Evolutionary conservation across 2,888 invertebrate genomes (phyloP), one percentile per base, ranked within the genome.

Genomic region (Nomada flava): DNA sequence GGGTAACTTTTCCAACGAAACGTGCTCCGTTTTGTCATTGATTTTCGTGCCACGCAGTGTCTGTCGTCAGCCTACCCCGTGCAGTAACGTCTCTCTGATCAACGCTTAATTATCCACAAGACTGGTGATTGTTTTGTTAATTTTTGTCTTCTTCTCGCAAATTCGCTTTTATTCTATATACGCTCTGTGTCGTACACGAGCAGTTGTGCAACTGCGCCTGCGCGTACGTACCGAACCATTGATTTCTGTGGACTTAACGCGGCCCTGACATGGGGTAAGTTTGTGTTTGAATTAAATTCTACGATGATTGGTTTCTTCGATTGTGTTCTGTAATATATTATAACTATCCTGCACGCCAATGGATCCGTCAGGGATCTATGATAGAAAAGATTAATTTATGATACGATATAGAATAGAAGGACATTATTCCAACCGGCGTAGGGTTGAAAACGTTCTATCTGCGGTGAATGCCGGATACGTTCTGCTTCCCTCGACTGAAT

Each of bases 251-350:
- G 87, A 88, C 26, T 88, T 88, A 86, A 88, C 90, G 89, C 90
- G 90, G 89, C 91, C 90, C 91, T 91, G 91, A 92, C 91, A 92
- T 92, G 93, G 93, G 93, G 92, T 93, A 93, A 93, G 93, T 93
- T 93, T 89, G 84, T 88, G 83, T 89, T 76, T 82, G 65, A 76
- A 85, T 86, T 85, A 13, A 83, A 82, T 85, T 83, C 79, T 75
- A 15, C n/a, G 36, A n/a, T 42, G 53, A 84, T 70, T 36, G 52
- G 53, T 62, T 57, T 36, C 18, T 26, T 15, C 15, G 59, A 71
- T 62, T 36, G 36, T 36, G 7, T 36, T 7, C 36, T 36, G 36
- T 7, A 7, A 36, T 36, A 36, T 36, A 36, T 36, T 36, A 36
- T 36, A 36, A 36, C 7, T 36, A 36, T 7, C 7, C 36, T 36